Evolutionary conservation across 53 echinoderm and acorn worm genomes (phyloP), one percentile per base, ranked within the genome.

Genomic region (Holothuria leucospilota): DNA sequence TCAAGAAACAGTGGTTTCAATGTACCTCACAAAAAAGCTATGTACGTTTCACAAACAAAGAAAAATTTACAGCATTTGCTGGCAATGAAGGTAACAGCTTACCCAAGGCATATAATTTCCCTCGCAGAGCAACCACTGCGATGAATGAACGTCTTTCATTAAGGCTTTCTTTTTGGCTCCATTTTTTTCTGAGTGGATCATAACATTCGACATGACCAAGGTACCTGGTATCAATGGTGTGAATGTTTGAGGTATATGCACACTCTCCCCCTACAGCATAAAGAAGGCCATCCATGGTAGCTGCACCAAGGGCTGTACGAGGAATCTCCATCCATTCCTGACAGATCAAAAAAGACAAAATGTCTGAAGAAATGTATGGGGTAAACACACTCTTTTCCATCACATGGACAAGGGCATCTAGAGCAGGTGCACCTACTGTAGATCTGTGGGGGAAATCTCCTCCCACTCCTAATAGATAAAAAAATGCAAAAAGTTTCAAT

Each of bases 251-350:
- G 42, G 88, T 92, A 65, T 92, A 96, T 40, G 95, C 99, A 92
- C 99, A 95, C 78, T 99, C 99, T 5, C 99, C 99, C 6, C 99
- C 99, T 4, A 99, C 92, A 13, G 94, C 91, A 52, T 94, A 99
- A n/a, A 99, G 87, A 46, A 92, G 81, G 29, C 99, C 95, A 51
- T 99, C 93, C 12, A 95, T 86, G 20, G 92, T 94, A 4, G 95
- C 95, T 13, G 94, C 94, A n/a, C 95, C 95, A 25, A 99, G 90
- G 39, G 99, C 99, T 72, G 99, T 99, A 13, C 99, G 78, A 28
- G 99, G 92, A 72, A 98, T 95, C 15, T 90, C 88, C 99, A 99
- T 99, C 73, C 94, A 91, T 79, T 96, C 99, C 95, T 99, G 62
- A 26, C 61, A 24, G 56, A 56, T 56, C 16, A 56, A 18, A 18